Base-by-base conservation (phyloP, 2,113 vertebrate species). In the Alligator mississippiensis region DNA sequence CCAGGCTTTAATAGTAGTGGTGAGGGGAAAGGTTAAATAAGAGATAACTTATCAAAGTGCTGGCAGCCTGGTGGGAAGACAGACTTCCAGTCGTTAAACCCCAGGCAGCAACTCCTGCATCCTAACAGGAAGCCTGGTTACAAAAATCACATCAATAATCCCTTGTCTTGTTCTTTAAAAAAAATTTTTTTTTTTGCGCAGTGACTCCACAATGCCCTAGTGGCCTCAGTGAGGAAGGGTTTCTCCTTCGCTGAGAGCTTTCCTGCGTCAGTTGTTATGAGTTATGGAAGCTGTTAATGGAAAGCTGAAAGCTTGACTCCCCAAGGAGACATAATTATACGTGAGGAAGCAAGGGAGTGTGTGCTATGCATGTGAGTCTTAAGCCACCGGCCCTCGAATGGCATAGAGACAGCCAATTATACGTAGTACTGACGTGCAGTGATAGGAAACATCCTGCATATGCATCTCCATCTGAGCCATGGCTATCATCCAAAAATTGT, bases 401-500 rank as follows among this genome's bases (percentile, higher is more conserved):
- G 34, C 66, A 85, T 60, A 75, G 12, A 28, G 87, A 90, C n/a
- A 1, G 1, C 57, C 58, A 90, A 21, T 22, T 0, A 47, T 7
- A 47, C 47, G 1, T 66, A 24, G 66, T 62, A 24, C 18, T 77
- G 22, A 16, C 72, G 24, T 59, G 77, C 16, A 24, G 34, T 9
- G 28, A 61, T 60, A 72, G 75, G 68, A 80, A 62, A 16, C 5
- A 83, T 62, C 18, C 47, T 17, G 54, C 1, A 21, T 57, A 68
- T 2, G 0, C 21, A 22, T 70, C 72, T 84, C 72, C 57, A 70
- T 78, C 64, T 79, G 0, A 0, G 60, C 25, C 2, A 0, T 80
- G 84, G 80, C 74, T 87, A 30, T 72, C 34, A 5, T 78, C 61
- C 87, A 95, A 9, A 34, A 15, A 78, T 64, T 0, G 3, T 76